Conservation (phyloP, 2,797 vertebrate species). For the Aphelocoma californica region DNA sequence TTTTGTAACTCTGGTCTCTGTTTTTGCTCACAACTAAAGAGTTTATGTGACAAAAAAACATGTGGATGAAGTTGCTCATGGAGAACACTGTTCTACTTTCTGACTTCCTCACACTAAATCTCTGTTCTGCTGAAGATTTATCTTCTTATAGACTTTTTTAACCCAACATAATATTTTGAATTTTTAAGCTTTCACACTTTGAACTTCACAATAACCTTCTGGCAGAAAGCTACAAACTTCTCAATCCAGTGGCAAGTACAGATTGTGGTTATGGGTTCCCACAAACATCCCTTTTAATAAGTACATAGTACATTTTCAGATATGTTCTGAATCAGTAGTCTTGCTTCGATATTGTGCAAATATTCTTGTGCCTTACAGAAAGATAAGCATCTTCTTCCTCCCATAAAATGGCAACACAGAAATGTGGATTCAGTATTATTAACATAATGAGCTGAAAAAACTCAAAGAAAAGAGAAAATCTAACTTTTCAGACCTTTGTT, state of each 20-base stretch:
- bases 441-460: background rate
- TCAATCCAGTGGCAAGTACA: background rate
- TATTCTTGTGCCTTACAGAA: background rate
- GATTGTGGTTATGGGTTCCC: background rate
- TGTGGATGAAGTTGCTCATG: background rate
- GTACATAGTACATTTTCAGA: background rate
- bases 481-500: background rate
- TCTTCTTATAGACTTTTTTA: background rate
- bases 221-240: background rate
- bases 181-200: background rate
- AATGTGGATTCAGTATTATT: background rate
- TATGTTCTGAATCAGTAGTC: background rate
- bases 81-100: background rate
- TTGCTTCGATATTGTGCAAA: background rate
- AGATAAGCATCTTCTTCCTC: background rate
- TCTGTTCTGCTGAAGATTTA: background rate
- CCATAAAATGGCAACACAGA: background rate
- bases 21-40: background rate
- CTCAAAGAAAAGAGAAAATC: background rate
- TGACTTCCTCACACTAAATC: background rate
- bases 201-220: background rate
- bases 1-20: background rate
- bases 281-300: background rate
- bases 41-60: background rate
- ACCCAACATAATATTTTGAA: background rate